Percentiles rank a stretch among this genome's conserved stretches.
phyloP scores from a whole-genome alignment of 2,797 vertebrate genomes.

The Somateria mollissima region DNA sequence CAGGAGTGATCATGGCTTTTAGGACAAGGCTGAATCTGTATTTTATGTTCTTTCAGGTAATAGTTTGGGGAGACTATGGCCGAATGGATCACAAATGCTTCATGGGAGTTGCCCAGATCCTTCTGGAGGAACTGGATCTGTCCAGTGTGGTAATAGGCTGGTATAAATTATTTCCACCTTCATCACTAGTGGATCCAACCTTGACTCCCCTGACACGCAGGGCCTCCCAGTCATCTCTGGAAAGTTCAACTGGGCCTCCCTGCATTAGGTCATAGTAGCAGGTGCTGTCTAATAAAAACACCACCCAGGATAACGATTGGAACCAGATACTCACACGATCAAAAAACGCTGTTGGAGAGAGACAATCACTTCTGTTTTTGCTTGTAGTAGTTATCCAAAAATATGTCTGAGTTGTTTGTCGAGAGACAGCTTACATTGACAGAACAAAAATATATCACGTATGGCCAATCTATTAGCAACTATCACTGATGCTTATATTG shows the following conservation, averaged over 20 bases:
- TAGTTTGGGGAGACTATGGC: slow-evolving; percentile 98
- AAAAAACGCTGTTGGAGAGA: slow-evolving; percentile 94
- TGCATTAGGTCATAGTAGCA: slow-evolving; percentile 91
- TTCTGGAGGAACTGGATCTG: slow-evolving; percentile 96
- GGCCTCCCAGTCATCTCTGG: slow-evolving; percentile 96
- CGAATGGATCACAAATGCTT: slow-evolving; percentile 99
- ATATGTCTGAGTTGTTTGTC: slow-evolving; percentile 71
- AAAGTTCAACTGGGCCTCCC: slow-evolving; percentile 92
- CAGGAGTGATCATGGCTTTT: neutral
- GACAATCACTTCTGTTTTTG: slow-evolving; percentile 95
- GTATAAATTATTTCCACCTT: slow-evolving; percentile 99
- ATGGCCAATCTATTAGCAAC: slow-evolving; percentile 56
- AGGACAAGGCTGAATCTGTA: neutral
- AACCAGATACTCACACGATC: slow-evolving; percentile 84
- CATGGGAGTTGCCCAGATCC: slow-evolving; percentile 99
- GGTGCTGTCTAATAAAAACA: slow-evolving; percentile 78
- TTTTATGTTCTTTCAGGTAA: slow-evolving; percentile 85
- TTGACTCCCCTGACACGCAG: slow-evolving; percentile 94
- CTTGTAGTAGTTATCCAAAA: slow-evolving; percentile 84
- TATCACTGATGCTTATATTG: slow-evolving; percentile 74
- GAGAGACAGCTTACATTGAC: slow-evolving; percentile 76
- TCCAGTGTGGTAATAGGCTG: slow-evolving; percentile 99
- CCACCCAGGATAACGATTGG: slow-evolving; percentile 80
- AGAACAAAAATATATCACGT: slow-evolving; percentile 76
- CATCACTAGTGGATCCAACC: slow-evolving; percentile 96